These are phyloP conservation scores for Oreochromis aureus DNA, from an alignment of 2,113 vertebrate genomes.

Conservation along the genomic window DNA sequence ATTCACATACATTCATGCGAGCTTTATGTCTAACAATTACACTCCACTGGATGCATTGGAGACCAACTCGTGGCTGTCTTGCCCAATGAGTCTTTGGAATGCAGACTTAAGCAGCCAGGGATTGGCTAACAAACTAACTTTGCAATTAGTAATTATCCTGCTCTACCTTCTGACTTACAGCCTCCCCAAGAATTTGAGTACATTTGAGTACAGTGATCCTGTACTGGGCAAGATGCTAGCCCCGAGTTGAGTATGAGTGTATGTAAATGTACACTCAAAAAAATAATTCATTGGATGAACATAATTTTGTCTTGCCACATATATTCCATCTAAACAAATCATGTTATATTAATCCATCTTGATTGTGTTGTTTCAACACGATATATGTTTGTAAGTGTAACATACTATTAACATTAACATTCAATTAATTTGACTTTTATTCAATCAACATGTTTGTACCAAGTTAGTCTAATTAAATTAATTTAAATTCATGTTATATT, in stretches of 20 bases:
- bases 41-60: neutral
- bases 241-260: neutral
- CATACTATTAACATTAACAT: neutral
- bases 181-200: neutral
- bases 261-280: neutral
- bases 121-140: neutral
- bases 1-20: neutral
- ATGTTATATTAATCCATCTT: neutral
- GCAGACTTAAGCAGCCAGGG: neutral
- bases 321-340: neutral
- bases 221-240: neutral
- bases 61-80: neutral
- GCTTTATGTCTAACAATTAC: neutral
- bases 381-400: neutral
- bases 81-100: neutral
- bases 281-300: neutral
- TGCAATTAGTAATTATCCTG: neutral
- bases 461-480: neutral
- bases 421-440: neutral
- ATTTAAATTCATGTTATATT: neutral
- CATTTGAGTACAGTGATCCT: neutral
- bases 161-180: neutral
- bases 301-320: neutral
- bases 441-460: neutral
- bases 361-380: neutral